Base-by-base conservation (phyloP, 2,888 invertebrate genomes). In the Linyphia triangularis region DNA sequence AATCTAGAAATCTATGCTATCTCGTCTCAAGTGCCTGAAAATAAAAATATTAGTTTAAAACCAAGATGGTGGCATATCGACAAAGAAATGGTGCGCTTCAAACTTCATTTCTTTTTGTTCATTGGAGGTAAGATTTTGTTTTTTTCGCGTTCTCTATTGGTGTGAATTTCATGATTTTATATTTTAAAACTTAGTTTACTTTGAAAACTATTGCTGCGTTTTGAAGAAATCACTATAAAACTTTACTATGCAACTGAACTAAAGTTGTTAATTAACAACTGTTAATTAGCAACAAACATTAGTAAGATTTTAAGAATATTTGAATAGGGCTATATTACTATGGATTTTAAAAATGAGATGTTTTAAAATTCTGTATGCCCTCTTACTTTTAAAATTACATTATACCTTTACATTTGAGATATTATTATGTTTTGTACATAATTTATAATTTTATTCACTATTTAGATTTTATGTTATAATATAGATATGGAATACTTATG, bases 21-120 rank as follows among this genome's bases (percentile, higher is more conserved):
- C 51, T 16, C 16, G 13, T 51, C 51, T 16, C 16, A 16, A 51
- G 16, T 16, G 13, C 16, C 51, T 1, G 51, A 3, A 51, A 51
- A 13, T n/a, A 51, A 51, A n/a, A 51, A 51, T 13, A 16, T 51
- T 51, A 13, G 16, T 5, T 5, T n/a, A 13, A 51, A 51, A 51
- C 16, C n/a, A 16, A 13, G 5, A 51, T 51, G 51, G 51, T 69
- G 69, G 22, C 69, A 69, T 19, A 40, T 69, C 19, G 40, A 69
- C 30, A 40, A 13, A 37, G 69, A 40, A 69, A 69, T 69, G 69
- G 10, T 69, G 4, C 69, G 13, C 13, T 69, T 69, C 22, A 69
- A 69, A 40, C 2, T 69, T 6, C 69, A 69, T 22, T 69, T 22
- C 24, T 69, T 69, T 13, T 30, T 69, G n/a, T 69, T 69, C 69